Base-by-base conservation (phyloP, 2,888 invertebrate species). In the Scrobipalpa atriplicella region DNA sequence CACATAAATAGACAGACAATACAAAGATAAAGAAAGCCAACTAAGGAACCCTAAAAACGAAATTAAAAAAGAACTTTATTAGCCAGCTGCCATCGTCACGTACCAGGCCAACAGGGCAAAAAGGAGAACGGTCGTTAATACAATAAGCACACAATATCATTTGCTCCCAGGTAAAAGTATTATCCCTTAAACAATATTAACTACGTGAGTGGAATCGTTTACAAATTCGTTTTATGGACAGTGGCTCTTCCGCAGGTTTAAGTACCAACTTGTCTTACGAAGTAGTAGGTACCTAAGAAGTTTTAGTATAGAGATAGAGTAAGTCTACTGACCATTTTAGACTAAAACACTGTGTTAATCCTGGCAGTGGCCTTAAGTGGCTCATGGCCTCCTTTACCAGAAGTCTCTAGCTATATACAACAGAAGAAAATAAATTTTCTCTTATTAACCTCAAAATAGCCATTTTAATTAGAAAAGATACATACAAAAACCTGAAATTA, bases 171-270 rank as follows among this genome's bases (percentile, higher is more conserved):
- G 85, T 86, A 84, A 86, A 85, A 86, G 85, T 86, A 86, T 86
- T 85, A 83, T 76, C 83, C 82, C 82, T 79, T 84, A 85, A 86
- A 86, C 86, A 86, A 84, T 87, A 87, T 87, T 86, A 86, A 80
- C 68, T 82, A 87, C 87, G 87, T 87, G 87, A 82, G 76, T 21
- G 41, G 87, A 85, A 86, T 86, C 76, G 75, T 72, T 76, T 75
- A 76, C 76, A 81, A 79, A 83, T 85, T 83, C 82, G 80, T 82
- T 85, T 83, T 72, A 73, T 75, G 77, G 70, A 58, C 68, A 65
- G 47, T 68, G 62, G 62, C 65, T 58, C 18, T 39, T 21, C 19
- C 13, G 47, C 47, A 52, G 52, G 63, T 63, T 63, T 63, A 63
- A n/a, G n/a, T n/a, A n/a, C n/a, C n/a, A n/a, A n/a, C 52, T 63